phyloP scores from a whole-genome alignment of 2,888 invertebrate genomes.

The Synanthedon vespiformis region DNA sequence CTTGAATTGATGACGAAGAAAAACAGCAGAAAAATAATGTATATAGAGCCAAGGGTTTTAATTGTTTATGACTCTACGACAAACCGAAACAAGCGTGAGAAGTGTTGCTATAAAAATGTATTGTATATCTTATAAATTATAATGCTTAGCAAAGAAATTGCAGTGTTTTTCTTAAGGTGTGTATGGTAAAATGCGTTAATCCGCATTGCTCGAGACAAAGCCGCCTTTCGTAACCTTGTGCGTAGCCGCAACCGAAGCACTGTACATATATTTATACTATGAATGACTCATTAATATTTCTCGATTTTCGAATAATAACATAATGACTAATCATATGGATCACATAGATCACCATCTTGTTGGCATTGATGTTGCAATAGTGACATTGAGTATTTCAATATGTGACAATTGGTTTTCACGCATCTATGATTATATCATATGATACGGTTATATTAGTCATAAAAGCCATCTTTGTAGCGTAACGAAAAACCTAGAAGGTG shows the following conservation, averaged over 20 bases:
- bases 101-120: no score
- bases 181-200: not conserved
- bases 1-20: no score
- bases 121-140: no score
- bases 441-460: no score
- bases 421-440: not conserved
- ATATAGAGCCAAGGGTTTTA: no score
- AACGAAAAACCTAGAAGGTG: no score
- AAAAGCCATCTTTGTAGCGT: no score
- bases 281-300: slow-evolving; percentile 5
- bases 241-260: slow-evolving; percentile 10
- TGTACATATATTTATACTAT: slow-evolving; percentile 1
- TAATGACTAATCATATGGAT: not conserved
- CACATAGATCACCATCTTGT: not conserved
- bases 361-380: not conserved
- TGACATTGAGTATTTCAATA: not conserved
- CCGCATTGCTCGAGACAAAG: slow-evolving; percentile 10
- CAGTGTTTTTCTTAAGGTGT: no score
- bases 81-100: no score
- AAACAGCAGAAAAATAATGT: no score
- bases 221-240: slow-evolving; percentile 17
- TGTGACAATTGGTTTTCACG: not conserved
- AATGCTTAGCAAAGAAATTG: no score
- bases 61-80: no score
- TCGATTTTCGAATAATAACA: slow-evolving; percentile 3